Evolutionary conservation across 1,140 invertebrate genomes (phyloP).

Genomic region (Drosophila lacteicornis): DNA sequence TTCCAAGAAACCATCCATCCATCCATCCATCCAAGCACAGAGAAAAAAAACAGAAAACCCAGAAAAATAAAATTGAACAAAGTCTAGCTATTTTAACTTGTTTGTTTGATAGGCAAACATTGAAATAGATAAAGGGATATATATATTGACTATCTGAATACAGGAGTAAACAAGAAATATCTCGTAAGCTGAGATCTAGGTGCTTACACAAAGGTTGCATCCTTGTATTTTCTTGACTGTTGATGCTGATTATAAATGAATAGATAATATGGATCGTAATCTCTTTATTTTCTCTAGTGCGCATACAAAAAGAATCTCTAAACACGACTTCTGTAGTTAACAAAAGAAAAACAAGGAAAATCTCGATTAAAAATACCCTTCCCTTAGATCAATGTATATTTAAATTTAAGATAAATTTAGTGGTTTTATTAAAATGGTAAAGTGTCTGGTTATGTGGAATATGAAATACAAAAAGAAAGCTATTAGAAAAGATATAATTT

Average conservation of each 20-base stretch:
- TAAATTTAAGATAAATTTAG: not conserved
- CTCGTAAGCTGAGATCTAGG: not conserved
- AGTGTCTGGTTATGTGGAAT: not conserved
- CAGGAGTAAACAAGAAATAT: too few species aligned
- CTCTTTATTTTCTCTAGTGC: too few species aligned
- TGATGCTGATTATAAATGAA: too few species aligned
- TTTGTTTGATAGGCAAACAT: too few species aligned
- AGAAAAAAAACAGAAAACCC: not conserved
- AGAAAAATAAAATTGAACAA: not conserved
- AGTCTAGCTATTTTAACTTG: too few species aligned
- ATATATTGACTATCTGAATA: not conserved
- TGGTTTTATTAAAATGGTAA: not conserved
- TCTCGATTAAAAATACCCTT: too few species aligned
- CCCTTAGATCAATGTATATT: too few species aligned
- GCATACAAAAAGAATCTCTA: too few species aligned
- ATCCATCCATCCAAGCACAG: conserved; percentile 41
- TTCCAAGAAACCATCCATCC: conserved; percentile 38
- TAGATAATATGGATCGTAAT: too few species aligned
- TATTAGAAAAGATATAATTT: not conserved
- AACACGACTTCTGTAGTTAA: not conserved
- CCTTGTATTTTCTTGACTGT: not conserved
- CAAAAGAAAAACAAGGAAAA: too few species aligned
- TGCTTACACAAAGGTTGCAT: too few species aligned
- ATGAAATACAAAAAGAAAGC: too few species aligned
- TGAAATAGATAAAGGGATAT: not conserved